Evolutionary conservation across 2,888 invertebrate species (phyloP).

Genomic region (Chirona hameri): DNA sequence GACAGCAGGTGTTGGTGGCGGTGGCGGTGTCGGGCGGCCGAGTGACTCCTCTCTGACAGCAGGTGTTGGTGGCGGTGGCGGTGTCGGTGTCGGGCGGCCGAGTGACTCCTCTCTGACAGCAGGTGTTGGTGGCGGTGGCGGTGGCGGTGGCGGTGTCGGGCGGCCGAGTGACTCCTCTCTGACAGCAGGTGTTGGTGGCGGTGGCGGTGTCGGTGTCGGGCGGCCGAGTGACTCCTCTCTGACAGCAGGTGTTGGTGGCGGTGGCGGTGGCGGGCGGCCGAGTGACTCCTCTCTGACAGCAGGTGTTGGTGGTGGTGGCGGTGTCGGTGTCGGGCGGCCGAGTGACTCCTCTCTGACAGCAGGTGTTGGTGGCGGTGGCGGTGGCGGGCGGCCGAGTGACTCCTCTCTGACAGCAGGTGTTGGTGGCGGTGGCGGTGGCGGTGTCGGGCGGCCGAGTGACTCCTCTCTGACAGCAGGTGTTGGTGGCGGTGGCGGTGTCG

Average conservation of each 20-base stretch:
- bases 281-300: background rate
- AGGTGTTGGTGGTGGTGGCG: background rate
- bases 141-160: no score
- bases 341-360: background rate
- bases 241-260: background rate
- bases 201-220: no score
- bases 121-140: background rate
- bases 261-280: no score
- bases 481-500: no score
- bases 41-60: background rate
- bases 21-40: no score
- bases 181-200: background rate
- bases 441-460: background rate
- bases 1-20: background rate
- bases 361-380: background rate
- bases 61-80: background rate
- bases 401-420: background rate
- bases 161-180: background rate
- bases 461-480: background rate
- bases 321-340: no score
- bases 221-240: background rate
- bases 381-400: background rate
- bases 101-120: background rate
- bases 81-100: no score
- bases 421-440: no score